Conservation (phyloP, 1,140 invertebrate genomes). For the Nephotettix cincticeps region DNA sequence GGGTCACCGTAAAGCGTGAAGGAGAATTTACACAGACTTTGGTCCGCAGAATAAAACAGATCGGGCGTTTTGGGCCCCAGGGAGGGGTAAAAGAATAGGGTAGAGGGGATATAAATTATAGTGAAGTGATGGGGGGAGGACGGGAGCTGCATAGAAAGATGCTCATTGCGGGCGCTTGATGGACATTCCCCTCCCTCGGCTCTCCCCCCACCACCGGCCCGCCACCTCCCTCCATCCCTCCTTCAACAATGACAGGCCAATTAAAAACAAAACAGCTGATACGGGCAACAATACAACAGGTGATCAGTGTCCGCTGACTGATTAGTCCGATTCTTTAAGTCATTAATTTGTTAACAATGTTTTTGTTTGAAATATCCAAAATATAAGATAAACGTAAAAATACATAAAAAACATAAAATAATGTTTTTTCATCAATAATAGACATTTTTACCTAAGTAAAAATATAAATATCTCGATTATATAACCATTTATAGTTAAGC, state of each 20-base stretch:
- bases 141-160: too few relatives aligned
- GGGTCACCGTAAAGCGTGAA: not conserved
- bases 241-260: slow-evolving; percentile 15
- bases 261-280: slow-evolving; percentile 18
- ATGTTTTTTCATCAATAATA: too few relatives aligned
- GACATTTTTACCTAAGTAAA: too few relatives aligned
- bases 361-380: too few relatives aligned
- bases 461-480: too few relatives aligned
- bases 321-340: too few relatives aligned
- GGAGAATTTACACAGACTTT: slow-evolving; percentile 20
- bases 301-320: too few relatives aligned
- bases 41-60: slow-evolving; percentile 20
- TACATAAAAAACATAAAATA: too few relatives aligned
- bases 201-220: not conserved
- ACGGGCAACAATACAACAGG: not conserved
- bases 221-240: not conserved
- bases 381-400: too few relatives aligned
- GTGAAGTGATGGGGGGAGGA: slow-evolving; percentile 1
- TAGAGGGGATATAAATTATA: slow-evolving; percentile 28
- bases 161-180: not conserved
- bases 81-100: slow-evolving; percentile 8
- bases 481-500: too few relatives aligned
- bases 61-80: slow-evolving; percentile 24
- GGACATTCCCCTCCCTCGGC: not conserved
- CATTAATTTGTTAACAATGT: too few relatives aligned